Base-by-base conservation (phyloP, 1,140 invertebrate species). In the Halyomorpha halys region DNA sequence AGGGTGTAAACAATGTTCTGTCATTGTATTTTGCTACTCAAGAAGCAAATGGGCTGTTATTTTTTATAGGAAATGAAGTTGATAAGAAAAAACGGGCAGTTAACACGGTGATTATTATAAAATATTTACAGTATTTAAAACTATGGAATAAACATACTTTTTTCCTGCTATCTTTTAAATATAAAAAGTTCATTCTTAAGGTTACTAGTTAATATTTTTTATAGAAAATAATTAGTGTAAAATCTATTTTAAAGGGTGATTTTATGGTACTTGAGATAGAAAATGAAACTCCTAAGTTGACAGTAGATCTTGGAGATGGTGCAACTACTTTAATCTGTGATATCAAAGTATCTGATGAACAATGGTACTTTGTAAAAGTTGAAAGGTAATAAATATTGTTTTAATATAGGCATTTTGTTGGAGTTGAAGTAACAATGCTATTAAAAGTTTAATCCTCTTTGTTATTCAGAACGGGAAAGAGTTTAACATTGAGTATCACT, bases 181-280 rank as follows among this genome's bases (percentile, higher is more conserved):
- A 39, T 6, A 30, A 30, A 30, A 4, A 30, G 27, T 30, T 4
- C 8, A 30, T 30, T 30, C 27, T 30, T 30, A 30, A 30, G 27
- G 27, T 3, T 8, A 30, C 8, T 30, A 30, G 8, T 30, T 30
- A 30, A 30, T 30, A n/a, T n/a, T n/a, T 30, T 3, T 30, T 30
- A 30, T 4, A 30, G 8, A 30, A 30, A 39, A 39, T 11, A 13
- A 11, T 39, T 39, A 39, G 11, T 44, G 5, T 27, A 25, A 18
- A 21, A 59, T 47, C 65, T 71, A 68, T 65, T 23, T 73, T 74
- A 16, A 72, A 90, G 82, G 86, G 90, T 68, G 96, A 99, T 72
- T 98, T 90, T 73, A 87, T 98, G 81, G 88, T 92, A 13, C 71
- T 98, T n/a, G 85, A 95, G 72, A 80, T 98, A 23, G 83, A 89